Evolutionary conservation across 2,888 invertebrate genomes (phyloP).

Genomic region (Nephrotoma guestfalica): DNA sequence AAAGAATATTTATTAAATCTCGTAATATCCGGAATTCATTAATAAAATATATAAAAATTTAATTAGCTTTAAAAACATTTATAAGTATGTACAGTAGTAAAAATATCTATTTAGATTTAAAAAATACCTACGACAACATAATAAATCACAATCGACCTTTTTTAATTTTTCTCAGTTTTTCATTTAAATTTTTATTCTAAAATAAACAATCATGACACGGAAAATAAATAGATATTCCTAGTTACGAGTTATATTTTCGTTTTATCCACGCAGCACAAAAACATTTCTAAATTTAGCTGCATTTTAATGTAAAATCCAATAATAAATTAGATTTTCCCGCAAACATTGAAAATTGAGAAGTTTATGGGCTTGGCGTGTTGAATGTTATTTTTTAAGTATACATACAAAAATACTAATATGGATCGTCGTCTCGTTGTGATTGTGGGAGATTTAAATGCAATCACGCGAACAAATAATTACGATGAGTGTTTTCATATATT

Average conservation of each 20-base stretch:
- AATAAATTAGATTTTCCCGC: neutral
- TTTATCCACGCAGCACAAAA: neutral
- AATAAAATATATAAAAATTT: too few species aligned
- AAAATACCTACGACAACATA: neutral
- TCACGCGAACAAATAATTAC: too few species aligned
- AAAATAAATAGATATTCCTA: neutral
- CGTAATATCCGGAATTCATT: too few species aligned
- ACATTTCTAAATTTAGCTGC: neutral
- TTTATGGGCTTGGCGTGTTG: neutral
- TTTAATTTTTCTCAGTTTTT: neutral
- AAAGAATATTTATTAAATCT: too few species aligned
- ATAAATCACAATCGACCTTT: neutral
- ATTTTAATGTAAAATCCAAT: neutral
- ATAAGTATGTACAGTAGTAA: too few species aligned
- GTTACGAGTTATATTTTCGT: neutral
- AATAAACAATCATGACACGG: neutral
- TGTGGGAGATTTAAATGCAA: too few species aligned
- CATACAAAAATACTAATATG: neutral
- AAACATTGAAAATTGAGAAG: neutral
- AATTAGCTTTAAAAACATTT: too few species aligned
- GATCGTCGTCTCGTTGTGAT: neutral
- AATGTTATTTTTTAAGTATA: neutral
- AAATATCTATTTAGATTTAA: neutral
- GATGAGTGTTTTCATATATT: too few species aligned
- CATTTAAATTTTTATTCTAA: neutral